Evolutionary conservation across 2,888 invertebrate species (phyloP).

Genomic region (Acanthosepion lycidas): DNA sequence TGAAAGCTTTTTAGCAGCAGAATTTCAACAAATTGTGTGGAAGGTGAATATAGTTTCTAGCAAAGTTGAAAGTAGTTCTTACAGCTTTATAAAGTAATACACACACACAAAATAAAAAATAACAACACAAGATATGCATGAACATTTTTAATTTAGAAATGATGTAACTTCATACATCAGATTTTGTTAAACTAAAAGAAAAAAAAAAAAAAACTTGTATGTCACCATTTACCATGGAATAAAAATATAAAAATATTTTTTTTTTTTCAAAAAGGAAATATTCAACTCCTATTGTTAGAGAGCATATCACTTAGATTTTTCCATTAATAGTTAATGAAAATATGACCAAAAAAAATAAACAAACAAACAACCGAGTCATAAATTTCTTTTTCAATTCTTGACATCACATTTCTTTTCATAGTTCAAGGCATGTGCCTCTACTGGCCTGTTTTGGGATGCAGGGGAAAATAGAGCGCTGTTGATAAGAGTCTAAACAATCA

Average conservation of each 20-base stretch:
- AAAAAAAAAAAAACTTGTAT: not conserved
- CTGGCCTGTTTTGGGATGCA: slow-evolving; percentile 33
- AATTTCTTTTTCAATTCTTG: not conserved
- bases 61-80: no score
- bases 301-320: not conserved
- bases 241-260: slow-evolving; percentile 14
- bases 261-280: not conserved
- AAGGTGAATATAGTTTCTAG: no score
- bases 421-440: not conserved
- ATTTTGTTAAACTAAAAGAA: not conserved
- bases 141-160: slow-evolving; percentile 1
- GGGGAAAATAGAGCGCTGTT: not conserved
- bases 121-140: not conserved
- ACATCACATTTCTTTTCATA: not conserved
- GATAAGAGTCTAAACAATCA: not conserved
- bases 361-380: not conserved
- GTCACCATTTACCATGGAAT: not conserved
- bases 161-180: not conserved
- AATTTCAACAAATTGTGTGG: no score
- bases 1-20: no score
- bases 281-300: not conserved
- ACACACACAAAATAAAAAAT: not conserved
- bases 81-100: not conserved
- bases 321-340: not conserved
- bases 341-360: not conserved